phyloP scores from a whole-genome alignment of 2,113 vertebrate species.

The Ptyas mucosa region DNA sequence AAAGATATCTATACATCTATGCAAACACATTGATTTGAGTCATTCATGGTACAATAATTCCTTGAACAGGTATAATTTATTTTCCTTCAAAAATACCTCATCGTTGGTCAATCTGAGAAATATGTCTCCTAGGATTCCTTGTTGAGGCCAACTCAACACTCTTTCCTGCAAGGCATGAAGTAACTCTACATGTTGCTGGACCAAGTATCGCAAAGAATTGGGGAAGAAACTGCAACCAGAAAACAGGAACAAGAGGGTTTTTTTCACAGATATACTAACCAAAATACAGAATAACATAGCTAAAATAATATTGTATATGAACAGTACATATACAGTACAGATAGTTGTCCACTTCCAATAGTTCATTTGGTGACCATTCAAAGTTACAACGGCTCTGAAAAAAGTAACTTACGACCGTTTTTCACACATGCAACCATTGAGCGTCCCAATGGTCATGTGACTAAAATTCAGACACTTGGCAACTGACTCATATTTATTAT shows the following conservation, averaged over 20 bases:
- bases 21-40: not conserved
- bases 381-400: not conserved
- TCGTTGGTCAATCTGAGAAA: conserved; percentile 93
- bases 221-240: conserved; percentile 82
- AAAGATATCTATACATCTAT: not conserved
- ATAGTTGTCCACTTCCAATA: not conserved
- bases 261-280: not conserved
- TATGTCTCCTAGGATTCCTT: conserved; percentile 94
- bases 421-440: too few species aligned
- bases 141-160: conserved; percentile 88
- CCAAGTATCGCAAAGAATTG: conserved; percentile 88
- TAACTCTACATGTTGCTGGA: conserved; percentile 93
- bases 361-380: not conserved
- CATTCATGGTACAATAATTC: not conserved
- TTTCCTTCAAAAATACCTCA: conserved; percentile 72
- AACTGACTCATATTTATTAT: too few species aligned
- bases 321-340: not conserved
- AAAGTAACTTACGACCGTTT: too few species aligned
- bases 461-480: too few species aligned
- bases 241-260: not conserved
- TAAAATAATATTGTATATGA: not conserved
- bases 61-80: not conserved
- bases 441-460: too few species aligned
- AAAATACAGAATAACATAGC: not conserved
- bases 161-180: conserved; percentile 91